A percentile compares a stretch with the other conserved stretches of the same genome.
Evolutionary conservation across 1,140 invertebrate genomes (phyloP).

Genomic region (Drosophila repletoides): DNA sequence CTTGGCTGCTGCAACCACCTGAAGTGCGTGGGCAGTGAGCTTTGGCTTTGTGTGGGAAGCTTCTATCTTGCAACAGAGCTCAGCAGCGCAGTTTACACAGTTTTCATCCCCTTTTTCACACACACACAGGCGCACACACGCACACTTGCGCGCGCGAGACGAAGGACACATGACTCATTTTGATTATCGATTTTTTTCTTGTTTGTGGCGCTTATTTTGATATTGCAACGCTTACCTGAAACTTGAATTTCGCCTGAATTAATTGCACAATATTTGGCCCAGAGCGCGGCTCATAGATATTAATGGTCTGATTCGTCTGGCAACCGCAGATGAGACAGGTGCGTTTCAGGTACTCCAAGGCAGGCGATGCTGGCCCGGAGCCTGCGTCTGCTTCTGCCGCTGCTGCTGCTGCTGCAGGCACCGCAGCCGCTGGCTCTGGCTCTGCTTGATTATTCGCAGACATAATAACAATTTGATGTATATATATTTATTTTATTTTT

Average conservation of each 20-base stretch:
- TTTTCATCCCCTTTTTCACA: constrained; percentile 68
- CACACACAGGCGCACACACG: constrained; percentile 32
- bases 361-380: constrained; percentile 37
- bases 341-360: constrained; percentile 79
- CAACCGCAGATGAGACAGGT: constrained; percentile 82
- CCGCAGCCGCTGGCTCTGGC: constrained; percentile 39
- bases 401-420: constrained; percentile 42
- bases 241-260: constrained; percentile 82
- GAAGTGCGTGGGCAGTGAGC: not conserved
- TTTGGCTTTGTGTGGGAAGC: not conserved
- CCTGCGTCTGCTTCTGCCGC: constrained; percentile 34
- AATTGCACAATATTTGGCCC: constrained; percentile 81
- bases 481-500: constrained; percentile 8
- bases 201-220: not conserved
- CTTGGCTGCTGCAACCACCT: constrained; percentile 39
- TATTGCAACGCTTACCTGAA: constrained; percentile 67
- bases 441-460: constrained; percentile 62
- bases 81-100: constrained; percentile 13
- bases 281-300: constrained; percentile 80
- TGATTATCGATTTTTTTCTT: constrained; percentile 53
- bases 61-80: constrained; percentile 27
- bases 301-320: constrained; percentile 80
- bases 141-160: constrained; percentile 10
- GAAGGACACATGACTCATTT: constrained; percentile 48
- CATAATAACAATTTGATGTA: constrained; percentile 29